Evolutionary conservation across 2,113 vertebrate species (phyloP).

Genomic region (Hippocampus zosterae): DNA sequence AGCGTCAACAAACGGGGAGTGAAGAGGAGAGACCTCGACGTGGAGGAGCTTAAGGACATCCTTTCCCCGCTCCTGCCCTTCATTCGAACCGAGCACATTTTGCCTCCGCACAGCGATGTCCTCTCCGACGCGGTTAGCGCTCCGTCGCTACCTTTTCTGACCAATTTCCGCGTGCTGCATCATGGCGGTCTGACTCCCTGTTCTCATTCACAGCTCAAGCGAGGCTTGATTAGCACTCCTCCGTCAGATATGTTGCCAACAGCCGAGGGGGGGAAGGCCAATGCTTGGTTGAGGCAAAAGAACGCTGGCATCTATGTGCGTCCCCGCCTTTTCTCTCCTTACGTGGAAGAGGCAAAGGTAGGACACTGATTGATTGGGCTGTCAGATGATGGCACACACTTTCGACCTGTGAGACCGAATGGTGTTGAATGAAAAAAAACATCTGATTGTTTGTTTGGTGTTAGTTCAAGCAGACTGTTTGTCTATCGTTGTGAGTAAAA

Average conservation of each 20-base stretch:
- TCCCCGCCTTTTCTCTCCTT: slow-evolving; percentile 72
- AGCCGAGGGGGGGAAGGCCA: slow-evolving; percentile 91
- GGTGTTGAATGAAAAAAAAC: too few relatives aligned
- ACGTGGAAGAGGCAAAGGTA: slow-evolving; percentile 99
- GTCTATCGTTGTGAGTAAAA: too few relatives aligned
- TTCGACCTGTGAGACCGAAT: too few relatives aligned
- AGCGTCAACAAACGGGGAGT: slow-evolving; percentile 98
- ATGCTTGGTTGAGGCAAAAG: slow-evolving; percentile 94
- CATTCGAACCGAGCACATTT: slow-evolving; percentile 91
- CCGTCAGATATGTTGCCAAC: slow-evolving; percentile 97
- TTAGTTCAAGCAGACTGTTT: too few relatives aligned
- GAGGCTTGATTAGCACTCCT: slow-evolving; percentile 96
- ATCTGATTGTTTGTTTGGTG: too few relatives aligned
- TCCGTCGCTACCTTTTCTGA: background rate
- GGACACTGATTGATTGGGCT: slow-evolving; percentile 31
- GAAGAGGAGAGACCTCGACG: slow-evolving; percentile 91
- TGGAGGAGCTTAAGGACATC: slow-evolving; percentile 93
- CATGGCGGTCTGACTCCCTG: slow-evolving; percentile 11
- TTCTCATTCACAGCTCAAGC: slow-evolving; percentile 81
- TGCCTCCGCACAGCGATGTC: slow-evolving; percentile 90
- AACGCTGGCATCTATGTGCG: slow-evolving; percentile 93
- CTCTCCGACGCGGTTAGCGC: slow-evolving; percentile 84
- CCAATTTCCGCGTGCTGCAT: slow-evolving; percentile 3
- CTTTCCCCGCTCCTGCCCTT: slow-evolving; percentile 89
- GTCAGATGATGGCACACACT: background rate